Conservation (phyloP, 2,113 vertebrate genomes). For the Craseonycteris thonglongyai region DNA sequence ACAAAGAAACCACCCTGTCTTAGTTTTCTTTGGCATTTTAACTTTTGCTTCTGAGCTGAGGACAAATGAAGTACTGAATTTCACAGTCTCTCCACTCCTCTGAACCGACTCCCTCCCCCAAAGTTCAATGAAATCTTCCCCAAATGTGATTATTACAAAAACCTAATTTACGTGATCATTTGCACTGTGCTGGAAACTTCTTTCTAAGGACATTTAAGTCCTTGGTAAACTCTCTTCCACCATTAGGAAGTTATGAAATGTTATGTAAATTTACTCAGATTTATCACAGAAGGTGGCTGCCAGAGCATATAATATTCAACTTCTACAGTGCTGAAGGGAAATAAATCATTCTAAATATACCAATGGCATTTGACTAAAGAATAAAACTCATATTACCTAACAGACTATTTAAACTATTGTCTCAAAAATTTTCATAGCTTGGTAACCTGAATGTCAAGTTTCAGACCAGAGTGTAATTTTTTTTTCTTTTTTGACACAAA, state of each 20-base stretch:
- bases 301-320: constrained; percentile 28
- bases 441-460: constrained; percentile 54
- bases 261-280: constrained; percentile 54
- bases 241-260: constrained; percentile 39
- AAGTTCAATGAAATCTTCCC: constrained; percentile 1
- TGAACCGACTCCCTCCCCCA: background rate
- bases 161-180: background rate
- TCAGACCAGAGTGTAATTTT: constrained; percentile 20
- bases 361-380: constrained; percentile 43
- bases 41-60: background rate
- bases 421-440: constrained; percentile 45
- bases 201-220: constrained; percentile 5
- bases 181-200: background rate
- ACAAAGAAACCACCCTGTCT: fast-evolving
- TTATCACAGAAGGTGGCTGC: constrained; percentile 45
- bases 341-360: constrained; percentile 57
- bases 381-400: constrained; percentile 35
- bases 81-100: background rate
- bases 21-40: background rate
- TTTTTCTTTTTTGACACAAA: constrained; percentile 51
- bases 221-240: constrained; percentile 24
- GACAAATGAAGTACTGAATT: background rate
- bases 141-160: background rate
- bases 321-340: constrained; percentile 31
- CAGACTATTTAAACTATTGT: constrained; percentile 47